A percentile compares a stretch with the other conserved stretches of the same genome.
phyloP scores from a whole-genome alignment of 23 tunicate species.

The Aplidium turbinatum region DNA sequence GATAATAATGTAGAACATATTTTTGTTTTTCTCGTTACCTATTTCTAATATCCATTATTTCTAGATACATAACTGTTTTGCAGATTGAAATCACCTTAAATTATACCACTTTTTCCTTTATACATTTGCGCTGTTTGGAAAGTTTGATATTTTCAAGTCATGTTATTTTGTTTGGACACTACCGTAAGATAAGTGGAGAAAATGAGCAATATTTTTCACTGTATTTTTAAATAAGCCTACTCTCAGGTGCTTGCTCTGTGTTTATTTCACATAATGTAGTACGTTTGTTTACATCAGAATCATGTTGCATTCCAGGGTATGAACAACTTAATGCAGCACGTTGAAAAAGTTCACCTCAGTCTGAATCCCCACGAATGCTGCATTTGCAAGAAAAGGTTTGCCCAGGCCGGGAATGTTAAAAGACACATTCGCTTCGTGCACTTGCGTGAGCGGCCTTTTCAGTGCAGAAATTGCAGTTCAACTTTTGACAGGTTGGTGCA shows the following conservation, averaged over 20 bases:
- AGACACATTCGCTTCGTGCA: slow-evolving; percentile 92
- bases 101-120: too few relatives aligned
- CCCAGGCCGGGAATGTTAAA: slow-evolving; percentile 95
- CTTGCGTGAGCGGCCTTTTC: slow-evolving; percentile 81
- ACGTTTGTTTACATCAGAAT: neutral
- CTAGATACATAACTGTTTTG: too few relatives aligned
- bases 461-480: slow-evolving; percentile 73
- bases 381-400: slow-evolving; percentile 84
- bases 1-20: neutral
- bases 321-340: slow-evolving; percentile 69
- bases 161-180: too few relatives aligned
- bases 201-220: too few relatives aligned
- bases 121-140: too few relatives aligned
- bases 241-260: neutral
- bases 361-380: slow-evolving; percentile 82
- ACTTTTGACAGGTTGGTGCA: slow-evolving; percentile 81
- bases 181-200: too few relatives aligned
- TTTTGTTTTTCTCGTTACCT: neutral
- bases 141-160: too few relatives aligned
- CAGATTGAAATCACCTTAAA: too few relatives aligned
- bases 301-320: slow-evolving; percentile 47
- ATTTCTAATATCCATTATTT: neutral
- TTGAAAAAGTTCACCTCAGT: slow-evolving; percentile 69
- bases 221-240: neutral
- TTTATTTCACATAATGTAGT: too few relatives aligned